Evolutionary conservation across 2,888 invertebrate genomes (phyloP), one percentile per base, ranked within the genome.

Genomic region (Conomelus anceps): DNA sequence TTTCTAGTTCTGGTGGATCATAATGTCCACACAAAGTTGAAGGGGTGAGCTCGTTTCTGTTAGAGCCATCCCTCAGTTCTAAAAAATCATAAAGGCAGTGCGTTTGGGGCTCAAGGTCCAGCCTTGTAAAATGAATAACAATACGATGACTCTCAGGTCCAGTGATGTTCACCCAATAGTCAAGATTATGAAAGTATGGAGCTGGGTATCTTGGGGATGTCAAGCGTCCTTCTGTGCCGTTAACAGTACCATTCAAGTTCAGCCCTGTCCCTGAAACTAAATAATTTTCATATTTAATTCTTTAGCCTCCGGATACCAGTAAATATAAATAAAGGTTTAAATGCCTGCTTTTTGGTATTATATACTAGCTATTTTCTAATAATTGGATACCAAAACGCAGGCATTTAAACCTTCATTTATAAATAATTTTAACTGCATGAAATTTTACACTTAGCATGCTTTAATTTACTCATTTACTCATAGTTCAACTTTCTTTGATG

Each of bases 1-100:
- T 91, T 22, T 91, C 90, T 23, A 91, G 88, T 20, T 90, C 90
- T 11, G 90, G 22, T 3, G 90, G 88, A 23, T 90, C 90, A 22
- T 91, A 91, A 89, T 91, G 90, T 0, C 91, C 92, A 88, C 92
- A 92, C n/a, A 90, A 90, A 0, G 91, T 90, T 20, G 89, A 89
- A 22, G 89, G 90, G 0, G 89, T 86, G 20, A 90, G 88, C 84
- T 91, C 90, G 85, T 90, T 87, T 22, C 92, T 91, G 23, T 90
- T 89, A 88, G 89, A 89, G 26, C 91, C 90, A 91, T 92, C 94
- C 91, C 94, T 93, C 91, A 97, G 94, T 93, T 96, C 96, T 84
- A 97, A 94, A 92, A 95, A 97, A 93, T 97, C 97, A 92, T 97
- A 97, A 1, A 97, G 94, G 92, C 97, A 97, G 92, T 97, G 96